Evolutionary conservation across 2,888 invertebrate species (phyloP).

Genomic region (Atethmia centrago): DNA sequence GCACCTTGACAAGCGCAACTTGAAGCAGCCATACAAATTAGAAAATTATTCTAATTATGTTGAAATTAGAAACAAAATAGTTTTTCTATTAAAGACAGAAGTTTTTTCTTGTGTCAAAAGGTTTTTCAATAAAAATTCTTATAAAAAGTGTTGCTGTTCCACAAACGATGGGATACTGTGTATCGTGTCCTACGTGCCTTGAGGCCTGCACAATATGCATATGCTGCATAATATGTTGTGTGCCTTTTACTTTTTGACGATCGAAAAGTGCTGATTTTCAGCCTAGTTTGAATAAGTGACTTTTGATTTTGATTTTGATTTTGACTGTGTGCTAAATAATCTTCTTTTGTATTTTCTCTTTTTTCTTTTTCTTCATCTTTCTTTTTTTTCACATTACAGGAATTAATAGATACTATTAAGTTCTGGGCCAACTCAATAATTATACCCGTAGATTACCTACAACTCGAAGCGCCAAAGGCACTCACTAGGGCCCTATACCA

Average conservation of each 20-base stretch:
- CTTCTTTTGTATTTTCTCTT: too few species aligned
- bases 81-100: neutral
- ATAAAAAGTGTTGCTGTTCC: neutral
- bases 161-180: neutral
- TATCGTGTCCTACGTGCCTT: neutral
- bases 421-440: neutral
- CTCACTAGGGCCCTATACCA: neutral
- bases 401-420: neutral
- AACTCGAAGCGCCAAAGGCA: too few species aligned
- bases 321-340: neutral
- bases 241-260: too few species aligned
- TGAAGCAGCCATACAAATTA: neutral
- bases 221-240: neutral
- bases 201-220: neutral
- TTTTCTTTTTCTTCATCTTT: too few species aligned
- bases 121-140: neutral
- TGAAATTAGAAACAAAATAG: neutral
- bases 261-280: too few species aligned
- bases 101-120: neutral
- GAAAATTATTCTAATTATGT: constrained; percentile 22
- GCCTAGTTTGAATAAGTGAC: too few species aligned
- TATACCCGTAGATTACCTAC: neutral
- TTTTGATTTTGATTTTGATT: too few species aligned
- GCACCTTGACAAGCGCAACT: neutral
- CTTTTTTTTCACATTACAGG: too few species aligned